A percentile compares a stretch with the other conserved stretches of the same genome.
phyloP scores from a whole-genome alignment of 2,797 vertebrate species.

The Echeneis naucrates region DNA sequence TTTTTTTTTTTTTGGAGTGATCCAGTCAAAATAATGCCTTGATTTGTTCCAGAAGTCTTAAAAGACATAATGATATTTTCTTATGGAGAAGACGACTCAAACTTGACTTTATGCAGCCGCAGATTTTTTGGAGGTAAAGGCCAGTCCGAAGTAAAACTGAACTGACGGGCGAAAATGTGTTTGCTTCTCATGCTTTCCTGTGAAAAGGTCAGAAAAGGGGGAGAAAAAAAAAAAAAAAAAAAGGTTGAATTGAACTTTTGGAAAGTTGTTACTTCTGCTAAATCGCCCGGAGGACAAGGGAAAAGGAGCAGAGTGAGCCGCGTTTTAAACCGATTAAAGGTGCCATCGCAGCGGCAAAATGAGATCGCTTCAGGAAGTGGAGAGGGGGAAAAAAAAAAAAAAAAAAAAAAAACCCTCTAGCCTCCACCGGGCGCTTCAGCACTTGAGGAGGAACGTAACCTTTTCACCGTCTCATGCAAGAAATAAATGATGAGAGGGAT shows the following conservation, averaged over 20 bases:
- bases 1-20: too few relatives aligned
- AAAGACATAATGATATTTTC: background rate
- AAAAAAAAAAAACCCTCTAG: slow-evolving; percentile 3
- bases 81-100: background rate
- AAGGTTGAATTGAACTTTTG: background rate
- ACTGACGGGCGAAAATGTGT: background rate
- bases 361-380: background rate
- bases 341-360: background rate
- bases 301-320: background rate
- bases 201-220: background rate
- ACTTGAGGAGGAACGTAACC: background rate
- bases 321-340: background rate
- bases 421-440: background rate
- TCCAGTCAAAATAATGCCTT: too few relatives aligned
- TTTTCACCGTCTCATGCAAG: background rate
- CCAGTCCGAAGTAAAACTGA: background rate
- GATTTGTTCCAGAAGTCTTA: too few relatives aligned
- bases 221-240: too few relatives aligned
- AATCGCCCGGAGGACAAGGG: background rate
- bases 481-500: background rate
- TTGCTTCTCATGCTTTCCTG: background rate
- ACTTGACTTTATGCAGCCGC: background rate
- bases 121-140: background rate
- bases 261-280: background rate
- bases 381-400: too few relatives aligned